Base-by-base conservation (phyloP, 2,797 vertebrate species). In the Arremon brunneinucha region DNA sequence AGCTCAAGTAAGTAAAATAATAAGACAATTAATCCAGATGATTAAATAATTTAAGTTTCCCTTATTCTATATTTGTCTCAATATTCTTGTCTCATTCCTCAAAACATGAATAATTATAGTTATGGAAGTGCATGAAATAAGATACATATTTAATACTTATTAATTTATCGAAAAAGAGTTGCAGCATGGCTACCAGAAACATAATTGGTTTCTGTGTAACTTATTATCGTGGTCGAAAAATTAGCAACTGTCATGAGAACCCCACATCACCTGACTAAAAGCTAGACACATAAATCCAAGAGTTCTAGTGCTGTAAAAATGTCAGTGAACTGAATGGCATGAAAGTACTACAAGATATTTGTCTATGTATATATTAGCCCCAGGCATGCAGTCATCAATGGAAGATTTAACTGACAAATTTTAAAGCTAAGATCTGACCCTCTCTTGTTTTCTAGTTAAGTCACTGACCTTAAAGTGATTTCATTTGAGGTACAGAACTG, bases 201-300 rank as follows among this genome's bases (percentile, higher is more conserved):
- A 27, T 93, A 92, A 94, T 92, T 50, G 71, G 74, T 89, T 96
- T 92, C 83, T 96, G 55, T 87, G 80, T 96, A 95, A 86, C 72
- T 39, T 97, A 94, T 97, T 96, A 96, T 96, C 52, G 27, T 93
- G 87, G 75, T 63, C 96, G n/a, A 97, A 97, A 97, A 97, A 97
- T 97, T 97, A 97, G 84, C 67, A 96, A 83, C 85, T 92, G 78
- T 95, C 95, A 77, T 96, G 96, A 89, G 71, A 96, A 85, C 62
- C 49, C 32, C 75, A 82, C 72, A 82, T 97, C 96, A 96, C 94
- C 94, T 96, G 79, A 62, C 22, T 90, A 85, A 97, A 87, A 90
- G 72, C 72, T 97, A 95, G 95, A 89, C 60, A 83, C 71, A 90
- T 93, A 96, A 96, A 97, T 97, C 90, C 80, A 71, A 64, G 85